Percentiles rank a stretch among this genome's conserved stretches.
Evolutionary conservation across 2,797 vertebrate species (phyloP).

Genomic region (Anomalospiza imberbis): DNA sequence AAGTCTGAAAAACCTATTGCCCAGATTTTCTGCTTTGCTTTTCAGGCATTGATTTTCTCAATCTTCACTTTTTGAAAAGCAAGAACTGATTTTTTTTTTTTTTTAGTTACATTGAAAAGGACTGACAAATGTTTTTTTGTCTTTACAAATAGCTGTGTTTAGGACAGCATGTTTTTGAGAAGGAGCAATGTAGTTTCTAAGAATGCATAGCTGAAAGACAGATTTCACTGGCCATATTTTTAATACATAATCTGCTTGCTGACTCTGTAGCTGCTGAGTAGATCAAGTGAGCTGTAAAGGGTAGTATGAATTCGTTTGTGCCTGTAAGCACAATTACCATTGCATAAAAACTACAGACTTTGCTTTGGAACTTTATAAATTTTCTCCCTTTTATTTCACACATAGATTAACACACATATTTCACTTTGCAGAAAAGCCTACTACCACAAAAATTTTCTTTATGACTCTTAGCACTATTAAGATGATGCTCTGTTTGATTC

Average conservation of each 20-base stretch:
- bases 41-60: not conserved
- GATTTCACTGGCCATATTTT: not conserved
- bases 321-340: not conserved
- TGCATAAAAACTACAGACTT: not conserved
- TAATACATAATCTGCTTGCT: not conserved
- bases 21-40: not conserved
- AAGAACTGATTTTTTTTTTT: not conserved
- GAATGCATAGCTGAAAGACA: not conserved
- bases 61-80: not conserved
- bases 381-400: not conserved
- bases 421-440: not conserved
- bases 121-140: not conserved
- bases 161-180: not conserved
- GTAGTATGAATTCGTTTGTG: not conserved
- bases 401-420: not conserved
- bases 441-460: not conserved
- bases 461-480: not conserved
- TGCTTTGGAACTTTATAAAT: not conserved
- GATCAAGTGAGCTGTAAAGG: not conserved
- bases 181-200: not conserved
- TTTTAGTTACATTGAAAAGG: not conserved
- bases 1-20: not conserved
- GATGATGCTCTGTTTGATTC: not conserved
- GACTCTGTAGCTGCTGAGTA: not conserved
- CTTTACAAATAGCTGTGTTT: not conserved